Evolutionary conservation across 1,140 invertebrate genomes (phyloP).

Genomic region (Ylistrum balloti): DNA sequence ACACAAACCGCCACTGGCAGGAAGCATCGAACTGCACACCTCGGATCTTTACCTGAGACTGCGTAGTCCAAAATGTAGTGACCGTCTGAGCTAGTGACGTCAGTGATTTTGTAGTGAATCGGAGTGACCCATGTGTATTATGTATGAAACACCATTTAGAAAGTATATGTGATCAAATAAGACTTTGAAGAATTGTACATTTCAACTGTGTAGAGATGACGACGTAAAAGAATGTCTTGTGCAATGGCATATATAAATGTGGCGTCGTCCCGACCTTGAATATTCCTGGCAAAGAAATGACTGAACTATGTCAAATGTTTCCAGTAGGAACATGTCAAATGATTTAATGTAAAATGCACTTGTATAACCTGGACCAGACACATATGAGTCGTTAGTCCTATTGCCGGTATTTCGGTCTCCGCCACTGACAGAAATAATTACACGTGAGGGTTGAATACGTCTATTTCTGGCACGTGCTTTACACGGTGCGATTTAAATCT

Average conservation of each 20-base stretch:
- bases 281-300: neutral
- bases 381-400: neutral
- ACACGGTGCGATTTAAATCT: conserved; percentile 26
- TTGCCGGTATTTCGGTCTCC: neutral
- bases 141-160: no score
- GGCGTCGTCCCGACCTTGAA: neutral
- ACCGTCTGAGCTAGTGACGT: no score
- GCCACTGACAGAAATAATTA: conserved; percentile 26
- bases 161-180: no score
- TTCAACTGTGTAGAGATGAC: no score
- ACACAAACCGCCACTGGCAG: no score
- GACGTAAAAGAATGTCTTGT: no score
- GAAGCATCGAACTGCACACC: no score
- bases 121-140: no score
- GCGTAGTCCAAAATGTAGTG: no score
- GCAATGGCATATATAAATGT: neutral
- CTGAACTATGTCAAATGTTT: neutral
- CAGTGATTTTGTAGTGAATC: no score
- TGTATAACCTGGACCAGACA: neutral
- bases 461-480: conserved; percentile 24
- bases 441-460: conserved; percentile 37
- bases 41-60: no score
- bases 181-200: no score
- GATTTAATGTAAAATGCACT: neutral
- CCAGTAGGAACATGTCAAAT: neutral